These are phyloP conservation scores for Misgurnus anguillicaudatus DNA, from an alignment of 2,113 vertebrate genomes.

Conservation along the genomic window DNA sequence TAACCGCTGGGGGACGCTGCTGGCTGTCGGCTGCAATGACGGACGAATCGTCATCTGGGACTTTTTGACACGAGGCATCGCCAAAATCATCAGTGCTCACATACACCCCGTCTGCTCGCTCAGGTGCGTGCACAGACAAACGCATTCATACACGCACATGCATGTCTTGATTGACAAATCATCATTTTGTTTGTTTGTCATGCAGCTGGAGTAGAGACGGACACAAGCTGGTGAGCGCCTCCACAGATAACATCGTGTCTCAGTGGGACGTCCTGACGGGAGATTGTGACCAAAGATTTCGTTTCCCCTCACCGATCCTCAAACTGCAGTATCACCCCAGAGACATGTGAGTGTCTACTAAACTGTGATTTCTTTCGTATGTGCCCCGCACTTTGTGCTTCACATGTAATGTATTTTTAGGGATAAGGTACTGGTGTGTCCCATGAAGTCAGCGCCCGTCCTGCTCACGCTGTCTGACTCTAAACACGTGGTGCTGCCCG, in stretches of 20 bases:
- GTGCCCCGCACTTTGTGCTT: neutral
- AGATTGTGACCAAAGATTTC: slow-evolving; percentile 96
- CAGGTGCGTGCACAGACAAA: slow-evolving; percentile 74
- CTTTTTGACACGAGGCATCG: slow-evolving; percentile 94
- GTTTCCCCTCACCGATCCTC: slow-evolving; percentile 94
- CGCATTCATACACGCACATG: neutral
- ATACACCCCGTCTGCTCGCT: slow-evolving; percentile 95
- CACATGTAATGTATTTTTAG: slow-evolving; percentile 65
- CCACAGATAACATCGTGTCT: slow-evolving; percentile 97
- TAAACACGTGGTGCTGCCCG: slow-evolving; percentile 93
- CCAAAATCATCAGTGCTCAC: slow-evolving; percentile 98
- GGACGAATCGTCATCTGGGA: slow-evolving; percentile 99
- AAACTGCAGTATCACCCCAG: slow-evolving; percentile 96
- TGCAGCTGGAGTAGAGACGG: slow-evolving; percentile 96
- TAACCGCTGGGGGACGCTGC: slow-evolving; percentile 96
- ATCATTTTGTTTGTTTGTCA: neutral
- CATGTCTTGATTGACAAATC: neutral
- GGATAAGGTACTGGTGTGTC: slow-evolving; percentile 96
- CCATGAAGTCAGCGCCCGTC: slow-evolving; percentile 97
- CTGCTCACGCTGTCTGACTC: slow-evolving; percentile 94
- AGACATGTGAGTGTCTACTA: slow-evolving; percentile 85
- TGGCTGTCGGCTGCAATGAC: slow-evolving; percentile 96
- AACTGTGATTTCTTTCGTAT: neutral
- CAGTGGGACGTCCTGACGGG: slow-evolving; percentile 97
- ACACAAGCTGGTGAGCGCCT: slow-evolving; percentile 96